These are phyloP conservation scores for Vultur gryphus DNA, from an alignment of 2,797 vertebrate species.

Conservation along the genomic window DNA sequence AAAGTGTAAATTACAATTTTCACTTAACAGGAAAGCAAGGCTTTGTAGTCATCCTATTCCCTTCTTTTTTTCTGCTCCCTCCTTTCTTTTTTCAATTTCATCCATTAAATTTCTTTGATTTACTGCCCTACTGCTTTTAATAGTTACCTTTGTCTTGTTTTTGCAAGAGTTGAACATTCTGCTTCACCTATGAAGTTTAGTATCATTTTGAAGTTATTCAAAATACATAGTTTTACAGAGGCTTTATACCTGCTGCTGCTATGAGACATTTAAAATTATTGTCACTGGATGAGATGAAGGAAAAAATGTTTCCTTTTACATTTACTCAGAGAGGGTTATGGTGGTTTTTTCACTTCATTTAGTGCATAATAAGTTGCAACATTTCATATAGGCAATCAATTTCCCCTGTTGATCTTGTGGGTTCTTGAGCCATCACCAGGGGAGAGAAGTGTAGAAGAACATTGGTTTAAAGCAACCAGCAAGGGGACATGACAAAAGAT, in stretches of 20 bases:
- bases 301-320: neutral
- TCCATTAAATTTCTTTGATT: neutral
- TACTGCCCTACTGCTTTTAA: neutral
- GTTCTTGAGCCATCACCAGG: neutral
- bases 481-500: neutral
- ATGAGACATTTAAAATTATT: neutral
- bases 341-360: neutral
- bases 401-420: neutral
- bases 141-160: neutral
- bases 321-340: neutral
- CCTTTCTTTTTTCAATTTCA: neutral
- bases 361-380: neutral
- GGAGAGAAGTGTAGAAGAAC: neutral
- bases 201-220: neutral
- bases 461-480: neutral
- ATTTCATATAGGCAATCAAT: neutral
- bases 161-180: neutral
- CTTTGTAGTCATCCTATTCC: neutral
- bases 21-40: neutral
- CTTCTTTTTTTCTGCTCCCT: neutral
- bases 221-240: neutral
- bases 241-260: neutral
- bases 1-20: neutral
- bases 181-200: neutral
- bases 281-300: neutral